Conservation (phyloP, 2,888 invertebrate genomes). For the Tipula confusa region DNA sequence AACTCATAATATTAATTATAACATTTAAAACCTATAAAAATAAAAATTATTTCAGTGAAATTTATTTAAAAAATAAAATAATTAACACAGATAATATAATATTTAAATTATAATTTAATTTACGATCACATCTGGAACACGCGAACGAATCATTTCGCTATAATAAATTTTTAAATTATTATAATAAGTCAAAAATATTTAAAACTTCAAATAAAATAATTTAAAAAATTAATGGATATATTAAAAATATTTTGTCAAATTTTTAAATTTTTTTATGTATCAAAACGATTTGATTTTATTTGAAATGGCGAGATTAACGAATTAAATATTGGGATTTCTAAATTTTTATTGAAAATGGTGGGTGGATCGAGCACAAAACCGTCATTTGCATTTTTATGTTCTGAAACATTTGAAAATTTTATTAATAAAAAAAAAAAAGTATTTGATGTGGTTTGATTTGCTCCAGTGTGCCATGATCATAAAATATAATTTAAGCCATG, state of each 20-base stretch:
- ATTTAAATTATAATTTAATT: not conserved
- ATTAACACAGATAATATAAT: not conserved
- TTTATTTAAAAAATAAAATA: not conserved
- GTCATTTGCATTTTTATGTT: not conserved
- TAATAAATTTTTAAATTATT: not conserved
- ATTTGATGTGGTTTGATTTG: not conserved
- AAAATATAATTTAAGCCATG: too few relatives aligned
- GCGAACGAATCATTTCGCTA: not conserved
- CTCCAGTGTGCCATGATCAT: not conserved
- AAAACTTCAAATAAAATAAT: conserved; percentile 12
- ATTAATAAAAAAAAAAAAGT: not conserved
- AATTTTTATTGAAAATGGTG: not conserved
- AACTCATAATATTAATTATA: not conserved
- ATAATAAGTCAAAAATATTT: not conserved
- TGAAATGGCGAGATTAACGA: not conserved
- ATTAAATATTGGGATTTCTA: not conserved
- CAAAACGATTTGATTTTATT: not conserved
- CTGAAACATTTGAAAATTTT: not conserved
- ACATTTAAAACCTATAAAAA: conserved; percentile 8
- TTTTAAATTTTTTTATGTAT: too few relatives aligned
- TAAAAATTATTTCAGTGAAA: not conserved
- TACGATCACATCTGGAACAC: conserved; percentile 16
- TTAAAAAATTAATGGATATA: not conserved
- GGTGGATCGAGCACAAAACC: not conserved
- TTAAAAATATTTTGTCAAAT: not conserved